phyloP scores from a whole-genome alignment of 2,113 vertebrate genomes.

The Acanthochromis polyacanthus region DNA sequence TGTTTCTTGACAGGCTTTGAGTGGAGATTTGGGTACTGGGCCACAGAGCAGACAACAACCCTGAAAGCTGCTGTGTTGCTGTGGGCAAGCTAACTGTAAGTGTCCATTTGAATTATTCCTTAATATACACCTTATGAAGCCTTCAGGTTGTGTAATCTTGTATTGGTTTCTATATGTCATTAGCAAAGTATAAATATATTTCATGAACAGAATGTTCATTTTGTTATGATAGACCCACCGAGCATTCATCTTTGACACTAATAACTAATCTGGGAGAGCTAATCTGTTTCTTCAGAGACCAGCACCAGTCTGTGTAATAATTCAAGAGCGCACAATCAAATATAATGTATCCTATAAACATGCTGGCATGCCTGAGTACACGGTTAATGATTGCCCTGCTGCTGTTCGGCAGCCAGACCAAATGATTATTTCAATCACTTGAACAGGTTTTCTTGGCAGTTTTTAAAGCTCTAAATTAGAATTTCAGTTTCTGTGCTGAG shows the following conservation, averaged over 20 bases:
- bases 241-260: too few species aligned
- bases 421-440: slow-evolving; percentile 46
- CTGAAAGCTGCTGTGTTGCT: slow-evolving; percentile 62
- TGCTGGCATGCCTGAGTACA: slow-evolving; percentile 22
- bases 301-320: slow-evolving; percentile 27
- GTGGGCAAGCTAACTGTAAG: slow-evolving; percentile 79
- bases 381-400: slow-evolving; percentile 32
- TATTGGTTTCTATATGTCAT: background rate
- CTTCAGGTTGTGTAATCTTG: background rate
- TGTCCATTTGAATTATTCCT: slow-evolving; percentile 13
- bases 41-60: slow-evolving; percentile 49
- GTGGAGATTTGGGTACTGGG: slow-evolving; percentile 52
- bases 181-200: background rate
- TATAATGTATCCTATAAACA: slow-evolving; percentile 55
- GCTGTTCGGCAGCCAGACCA: slow-evolving; percentile 18
- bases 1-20: slow-evolving; percentile 69
- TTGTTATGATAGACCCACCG: background rate
- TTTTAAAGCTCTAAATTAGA: background rate
- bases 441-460: slow-evolving; percentile 12
- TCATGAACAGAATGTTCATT: slow-evolving; percentile 5
- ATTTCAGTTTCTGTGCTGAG: slow-evolving; percentile 7
- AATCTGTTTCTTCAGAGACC: slow-evolving; percentile 17
- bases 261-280: slow-evolving; percentile 2
- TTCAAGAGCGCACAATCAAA: slow-evolving; percentile 52
- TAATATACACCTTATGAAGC: too few species aligned